A percentile compares a stretch with the other conserved stretches of the same genome.
phyloP scores from a whole-genome alignment of 2,113 vertebrate species.

The Tragulus kanchil region DNA sequence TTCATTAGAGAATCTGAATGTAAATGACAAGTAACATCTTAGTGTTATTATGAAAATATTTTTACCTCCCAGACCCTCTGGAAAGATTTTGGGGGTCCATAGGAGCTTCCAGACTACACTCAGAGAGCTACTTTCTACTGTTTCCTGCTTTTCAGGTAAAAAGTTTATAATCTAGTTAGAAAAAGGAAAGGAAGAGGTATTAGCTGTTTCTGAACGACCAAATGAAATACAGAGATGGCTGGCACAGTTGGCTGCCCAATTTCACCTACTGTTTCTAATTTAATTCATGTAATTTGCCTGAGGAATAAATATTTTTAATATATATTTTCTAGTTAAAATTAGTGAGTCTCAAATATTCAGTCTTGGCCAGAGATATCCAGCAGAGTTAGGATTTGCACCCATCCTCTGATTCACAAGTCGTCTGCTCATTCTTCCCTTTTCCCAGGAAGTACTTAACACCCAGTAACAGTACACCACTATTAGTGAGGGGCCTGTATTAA shows the following conservation, averaged over 20 bases:
- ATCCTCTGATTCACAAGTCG: not conserved
- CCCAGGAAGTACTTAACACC: not conserved
- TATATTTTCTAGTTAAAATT: constrained; percentile 5
- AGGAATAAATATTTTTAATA: constrained; percentile 29
- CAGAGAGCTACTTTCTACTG: not conserved
- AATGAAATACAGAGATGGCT: not conserved
- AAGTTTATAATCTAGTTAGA: not conserved
- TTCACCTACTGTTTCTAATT: constrained; percentile 26
- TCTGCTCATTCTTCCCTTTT: not conserved
- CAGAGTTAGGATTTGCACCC: not conserved
- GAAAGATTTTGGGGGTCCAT: not conserved
- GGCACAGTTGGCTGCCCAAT: not conserved
- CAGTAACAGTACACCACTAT: not conserved
- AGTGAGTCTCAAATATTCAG: not conserved
- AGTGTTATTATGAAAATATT: not conserved
- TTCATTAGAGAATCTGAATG: not conserved
- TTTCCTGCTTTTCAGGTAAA: not conserved
- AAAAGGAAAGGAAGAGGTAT: not conserved
- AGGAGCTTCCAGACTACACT: not conserved
- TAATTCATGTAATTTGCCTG: not conserved
- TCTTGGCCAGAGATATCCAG: not conserved
- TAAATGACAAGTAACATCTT: not conserved
- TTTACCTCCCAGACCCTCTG: not conserved
- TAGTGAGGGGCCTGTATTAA: not conserved
- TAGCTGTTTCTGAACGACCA: not conserved